Percentiles rank a stretch among this genome's conserved stretches.
Conservation (phyloP, 2,113 vertebrate genomes). For the Onychostoma macrolepis region DNA sequence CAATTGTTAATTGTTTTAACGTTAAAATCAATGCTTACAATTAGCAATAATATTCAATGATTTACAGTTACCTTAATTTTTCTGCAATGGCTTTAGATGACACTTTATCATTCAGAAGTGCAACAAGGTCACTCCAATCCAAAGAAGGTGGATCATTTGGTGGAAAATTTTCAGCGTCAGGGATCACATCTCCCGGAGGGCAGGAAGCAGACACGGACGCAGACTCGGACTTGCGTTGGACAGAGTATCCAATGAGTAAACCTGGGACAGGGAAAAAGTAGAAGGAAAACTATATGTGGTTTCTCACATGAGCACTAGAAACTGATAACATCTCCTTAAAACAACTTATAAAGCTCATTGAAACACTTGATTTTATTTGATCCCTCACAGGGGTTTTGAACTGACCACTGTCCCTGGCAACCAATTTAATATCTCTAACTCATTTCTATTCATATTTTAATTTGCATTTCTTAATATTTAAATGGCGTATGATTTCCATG, state of each 20-base stretch:
- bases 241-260: slow-evolving; percentile 79
- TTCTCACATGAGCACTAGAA: background rate
- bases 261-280: slow-evolving; percentile 69
- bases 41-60: background rate
- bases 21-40: background rate
- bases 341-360: background rate
- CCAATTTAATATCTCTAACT: background rate
- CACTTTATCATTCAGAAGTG: slow-evolving; percentile 69
- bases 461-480: too few relatives aligned
- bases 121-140: slow-evolving; percentile 75
- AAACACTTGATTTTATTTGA: background rate
- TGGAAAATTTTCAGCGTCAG: too few relatives aligned
- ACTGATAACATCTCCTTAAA: background rate
- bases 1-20: background rate
- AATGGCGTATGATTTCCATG: background rate
- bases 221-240: slow-evolving; percentile 45
- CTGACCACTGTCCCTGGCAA: background rate
- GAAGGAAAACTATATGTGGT: background rate
- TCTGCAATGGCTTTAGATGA: slow-evolving; percentile 26
- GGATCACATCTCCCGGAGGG: background rate
- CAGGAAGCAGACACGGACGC: background rate
- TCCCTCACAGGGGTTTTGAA: background rate
- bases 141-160: slow-evolving; percentile 44
- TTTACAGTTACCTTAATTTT: slow-evolving; percentile 71
- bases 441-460: background rate